A percentile compares a stretch with the other conserved stretches of the same genome.
phyloP scores from a whole-genome alignment of 2,113 vertebrate genomes.

The Gorilla gorilla region DNA sequence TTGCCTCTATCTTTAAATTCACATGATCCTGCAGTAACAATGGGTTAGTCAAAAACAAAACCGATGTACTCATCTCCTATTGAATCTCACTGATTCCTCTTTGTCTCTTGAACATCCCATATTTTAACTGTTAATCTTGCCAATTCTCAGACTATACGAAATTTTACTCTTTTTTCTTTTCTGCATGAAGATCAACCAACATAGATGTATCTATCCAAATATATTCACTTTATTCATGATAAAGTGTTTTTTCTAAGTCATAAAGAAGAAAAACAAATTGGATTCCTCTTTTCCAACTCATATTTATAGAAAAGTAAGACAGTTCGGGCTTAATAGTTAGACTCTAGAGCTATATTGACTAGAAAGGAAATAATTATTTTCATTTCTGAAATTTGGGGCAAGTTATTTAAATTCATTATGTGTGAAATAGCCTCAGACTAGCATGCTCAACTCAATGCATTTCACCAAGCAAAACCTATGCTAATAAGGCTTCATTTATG shows the following conservation, averaged over 20 bases:
- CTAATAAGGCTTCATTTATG: too few species aligned
- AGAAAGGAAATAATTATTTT: too few species aligned
- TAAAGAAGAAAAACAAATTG: not conserved
- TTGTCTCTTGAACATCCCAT: not conserved
- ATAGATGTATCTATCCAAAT: not conserved
- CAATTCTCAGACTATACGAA: not conserved
- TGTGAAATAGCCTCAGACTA: too few species aligned
- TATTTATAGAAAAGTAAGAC: not conserved
- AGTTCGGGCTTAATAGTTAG: not conserved
- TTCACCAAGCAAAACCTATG: too few species aligned
- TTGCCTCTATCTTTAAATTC: too few species aligned
- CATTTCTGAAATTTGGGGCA: too few species aligned
- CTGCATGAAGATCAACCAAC: not conserved
- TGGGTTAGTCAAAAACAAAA: not conserved
- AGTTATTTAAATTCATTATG: too few species aligned
- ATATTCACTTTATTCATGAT: not conserved
- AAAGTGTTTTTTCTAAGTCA: not conserved
- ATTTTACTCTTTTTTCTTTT: not conserved
- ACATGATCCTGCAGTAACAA: not conserved
- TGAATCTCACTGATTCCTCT: not conserved
- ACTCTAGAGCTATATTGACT: not conserved
- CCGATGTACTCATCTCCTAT: not conserved
- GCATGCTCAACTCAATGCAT: too few species aligned
- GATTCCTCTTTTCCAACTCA: not conserved
- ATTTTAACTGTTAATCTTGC: not conserved